Conservation (phyloP, 2,113 vertebrate species). For the Cariama cristata region DNA sequence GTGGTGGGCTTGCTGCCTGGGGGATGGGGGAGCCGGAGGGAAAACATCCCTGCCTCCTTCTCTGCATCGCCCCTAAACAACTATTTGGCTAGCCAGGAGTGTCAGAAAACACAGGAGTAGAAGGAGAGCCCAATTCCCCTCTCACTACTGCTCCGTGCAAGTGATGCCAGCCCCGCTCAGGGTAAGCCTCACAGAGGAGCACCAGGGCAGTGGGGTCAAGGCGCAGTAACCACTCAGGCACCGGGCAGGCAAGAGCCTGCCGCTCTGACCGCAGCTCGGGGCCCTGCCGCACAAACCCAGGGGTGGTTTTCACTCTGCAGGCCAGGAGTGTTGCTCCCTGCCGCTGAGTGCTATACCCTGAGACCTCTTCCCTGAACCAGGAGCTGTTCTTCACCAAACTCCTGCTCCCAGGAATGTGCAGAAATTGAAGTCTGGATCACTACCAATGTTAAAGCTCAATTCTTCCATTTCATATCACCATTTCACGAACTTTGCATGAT, state of each 20-base stretch:
- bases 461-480: not conserved
- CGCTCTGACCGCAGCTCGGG: fast-evolving
- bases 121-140: not conserved
- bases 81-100: not conserved
- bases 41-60: not conserved
- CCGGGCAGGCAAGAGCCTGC: not conserved
- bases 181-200: not conserved
- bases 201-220: fast-evolving
- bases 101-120: not conserved
- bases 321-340: not conserved
- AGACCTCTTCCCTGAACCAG: not conserved
- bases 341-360: not conserved
- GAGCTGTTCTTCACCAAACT: not conserved
- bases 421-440: not conserved
- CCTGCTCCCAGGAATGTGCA: not conserved
- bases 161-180: not conserved
- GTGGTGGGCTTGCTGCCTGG: not conserved
- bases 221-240: not conserved
- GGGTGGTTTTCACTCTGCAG: not conserved
- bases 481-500: not conserved
- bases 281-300: not conserved
- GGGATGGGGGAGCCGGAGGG: fast-evolving
- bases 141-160: not conserved
- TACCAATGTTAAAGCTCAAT: not conserved
- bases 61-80: not conserved